phyloP scores from a whole-genome alignment of 2,888 invertebrate genomes.

The Scaptomyza reducta region DNA sequence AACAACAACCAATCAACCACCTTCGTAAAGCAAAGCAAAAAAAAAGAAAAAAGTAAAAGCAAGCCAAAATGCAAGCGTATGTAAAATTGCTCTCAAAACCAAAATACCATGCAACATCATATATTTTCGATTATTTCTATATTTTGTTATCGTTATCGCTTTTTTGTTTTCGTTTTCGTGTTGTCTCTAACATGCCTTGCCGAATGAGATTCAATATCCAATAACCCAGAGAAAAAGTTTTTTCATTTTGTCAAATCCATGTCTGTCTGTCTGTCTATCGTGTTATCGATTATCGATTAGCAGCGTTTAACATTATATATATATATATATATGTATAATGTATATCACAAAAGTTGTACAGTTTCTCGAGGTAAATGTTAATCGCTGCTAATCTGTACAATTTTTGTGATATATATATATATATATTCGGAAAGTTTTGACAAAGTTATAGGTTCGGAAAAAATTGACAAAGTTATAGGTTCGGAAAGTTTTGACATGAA shows the following conservation, averaged over 20 bases:
- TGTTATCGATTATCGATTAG: slow-evolving; percentile 12
- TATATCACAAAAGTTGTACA: too few species aligned
- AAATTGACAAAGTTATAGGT: too few species aligned
- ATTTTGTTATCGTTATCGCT: slow-evolving; percentile 9
- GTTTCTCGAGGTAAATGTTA: too few species aligned
- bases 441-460: too few species aligned
- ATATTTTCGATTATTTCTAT: slow-evolving; percentile 1
- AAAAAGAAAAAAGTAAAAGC: slow-evolving; percentile 3
- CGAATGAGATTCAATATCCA: background rate
- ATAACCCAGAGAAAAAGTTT: too few species aligned
- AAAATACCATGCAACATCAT: background rate
- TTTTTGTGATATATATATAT: too few species aligned
- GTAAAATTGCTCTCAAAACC: slow-evolving; percentile 38
- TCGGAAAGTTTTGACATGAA: too few species aligned
- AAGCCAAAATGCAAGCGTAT: slow-evolving; percentile 36
- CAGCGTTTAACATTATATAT: too few species aligned
- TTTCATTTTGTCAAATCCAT: too few species aligned
- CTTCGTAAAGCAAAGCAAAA: slow-evolving; percentile 42
- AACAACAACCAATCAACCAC: slow-evolving; percentile 39
- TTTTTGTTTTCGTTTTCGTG: slow-evolving; percentile 6
- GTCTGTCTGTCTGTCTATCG: slow-evolving; percentile 1
- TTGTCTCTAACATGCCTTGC: slow-evolving; percentile 14
- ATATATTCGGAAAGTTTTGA: too few species aligned
- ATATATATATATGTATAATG: too few species aligned
- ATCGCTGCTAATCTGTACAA: too few species aligned